Percentiles rank a stretch among this genome's conserved stretches.
These are phyloP conservation scores for Phrynocephalus vlangalii DNA, from an alignment of 2,797 vertebrate species.

Conservation along the genomic window DNA sequence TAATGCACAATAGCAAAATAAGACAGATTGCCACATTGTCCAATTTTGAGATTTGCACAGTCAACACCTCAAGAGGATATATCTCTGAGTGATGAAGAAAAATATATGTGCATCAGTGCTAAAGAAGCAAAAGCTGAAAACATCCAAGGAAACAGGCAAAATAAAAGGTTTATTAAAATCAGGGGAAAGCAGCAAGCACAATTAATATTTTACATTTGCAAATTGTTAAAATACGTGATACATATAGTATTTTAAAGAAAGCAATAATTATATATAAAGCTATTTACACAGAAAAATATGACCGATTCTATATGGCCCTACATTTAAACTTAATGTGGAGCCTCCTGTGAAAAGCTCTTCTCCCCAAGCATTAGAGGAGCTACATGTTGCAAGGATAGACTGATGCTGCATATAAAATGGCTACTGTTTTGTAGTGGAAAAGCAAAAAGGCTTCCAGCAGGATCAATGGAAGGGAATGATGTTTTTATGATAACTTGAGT, in stretches of 20 bases:
- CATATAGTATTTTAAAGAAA: neutral
- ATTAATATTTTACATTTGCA: neutral
- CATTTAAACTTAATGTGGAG: neutral
- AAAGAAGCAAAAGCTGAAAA: neutral
- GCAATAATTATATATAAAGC: neutral
- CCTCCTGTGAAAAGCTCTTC: neutral
- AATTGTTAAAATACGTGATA: neutral
- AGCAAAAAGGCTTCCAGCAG: neutral
- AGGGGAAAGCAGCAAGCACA: neutral
- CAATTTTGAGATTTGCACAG: conserved; percentile 57
- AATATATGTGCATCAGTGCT: neutral
- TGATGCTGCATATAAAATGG: neutral
- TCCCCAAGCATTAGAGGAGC: too few relatives aligned
- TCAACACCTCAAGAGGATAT: conserved; percentile 16
- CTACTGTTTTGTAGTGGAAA: neutral
- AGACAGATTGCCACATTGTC: conserved; percentile 55
- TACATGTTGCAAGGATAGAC: neutral
- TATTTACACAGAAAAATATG: neutral
- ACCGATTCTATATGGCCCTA: neutral
- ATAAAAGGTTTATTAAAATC: neutral
- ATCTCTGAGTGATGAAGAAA: conserved; percentile 18
- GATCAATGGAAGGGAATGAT: too few relatives aligned
- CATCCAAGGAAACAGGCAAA: rapidly evolving
- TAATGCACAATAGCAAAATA: conserved; percentile 37
- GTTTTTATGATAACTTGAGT: too few relatives aligned